A percentile compares a stretch with the other conserved stretches of the same genome.
phyloP scores from a whole-genome alignment of 2,113 vertebrate genomes.

The Oplegnathus fasciatus region DNA sequence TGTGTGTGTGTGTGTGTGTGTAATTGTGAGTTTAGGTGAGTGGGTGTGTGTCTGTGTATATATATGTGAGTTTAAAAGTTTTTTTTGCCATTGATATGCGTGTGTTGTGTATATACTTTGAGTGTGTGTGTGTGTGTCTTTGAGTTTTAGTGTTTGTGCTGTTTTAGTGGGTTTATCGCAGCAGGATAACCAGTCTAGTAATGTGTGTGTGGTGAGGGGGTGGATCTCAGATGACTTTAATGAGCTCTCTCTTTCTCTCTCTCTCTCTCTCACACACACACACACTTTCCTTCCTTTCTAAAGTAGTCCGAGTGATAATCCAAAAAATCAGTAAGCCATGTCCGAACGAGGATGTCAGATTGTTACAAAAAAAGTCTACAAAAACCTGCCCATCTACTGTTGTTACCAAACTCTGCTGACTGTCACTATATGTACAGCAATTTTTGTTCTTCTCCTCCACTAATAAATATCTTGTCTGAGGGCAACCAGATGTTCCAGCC shows the following conservation, averaged over 20 bases:
- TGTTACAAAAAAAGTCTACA: neutral
- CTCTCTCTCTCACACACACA: neutral
- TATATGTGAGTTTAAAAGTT: neutral
- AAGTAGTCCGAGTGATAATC: neutral
- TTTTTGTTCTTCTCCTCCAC: neutral
- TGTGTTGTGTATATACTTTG: neutral
- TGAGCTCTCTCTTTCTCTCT: conserved; percentile 5
- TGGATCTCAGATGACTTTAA: conserved; percentile 28
- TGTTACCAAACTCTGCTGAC: neutral
- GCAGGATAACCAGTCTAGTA: conserved; percentile 27
- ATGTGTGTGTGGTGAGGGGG: conserved; percentile 39
- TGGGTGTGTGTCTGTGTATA: neutral
- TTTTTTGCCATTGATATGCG: neutral
- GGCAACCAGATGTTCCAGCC: conserved; percentile 60
- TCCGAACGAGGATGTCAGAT: neutral
- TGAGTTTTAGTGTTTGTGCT: neutral
- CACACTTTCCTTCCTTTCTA: neutral
- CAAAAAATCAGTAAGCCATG: neutral
- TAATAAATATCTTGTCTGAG: conserved; percentile 62
- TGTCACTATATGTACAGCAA: neutral
- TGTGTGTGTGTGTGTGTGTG: neutral
- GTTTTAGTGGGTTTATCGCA: conserved; percentile 18
- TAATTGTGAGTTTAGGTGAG: neutral
- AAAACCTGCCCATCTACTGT: neutral
- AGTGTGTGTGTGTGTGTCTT: conserved; percentile 2